Percentiles rank a stretch among this genome's conserved stretches.
phyloP scores from a whole-genome alignment of 2,113 vertebrate genomes.

The Tragelaphus strepsiceros region DNA sequence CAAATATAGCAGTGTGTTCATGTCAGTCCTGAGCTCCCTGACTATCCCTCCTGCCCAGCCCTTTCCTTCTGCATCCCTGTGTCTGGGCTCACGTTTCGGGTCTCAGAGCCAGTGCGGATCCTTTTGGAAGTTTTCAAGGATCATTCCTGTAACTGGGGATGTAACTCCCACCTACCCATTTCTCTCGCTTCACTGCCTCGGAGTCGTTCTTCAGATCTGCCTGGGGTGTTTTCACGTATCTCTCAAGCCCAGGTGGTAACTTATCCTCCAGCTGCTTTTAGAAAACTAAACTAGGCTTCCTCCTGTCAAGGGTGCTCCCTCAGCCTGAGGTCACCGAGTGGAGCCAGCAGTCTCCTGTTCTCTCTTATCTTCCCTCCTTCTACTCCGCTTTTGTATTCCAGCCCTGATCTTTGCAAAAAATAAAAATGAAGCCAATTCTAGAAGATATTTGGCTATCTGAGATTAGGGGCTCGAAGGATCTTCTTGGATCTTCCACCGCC shows the following conservation, averaged over 20 bases:
- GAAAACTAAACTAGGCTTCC: not conserved
- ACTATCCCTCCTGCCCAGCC: not conserved
- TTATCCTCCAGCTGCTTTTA: not conserved
- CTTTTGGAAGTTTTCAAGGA: not conserved
- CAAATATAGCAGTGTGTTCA: not conserved
- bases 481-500: not conserved
- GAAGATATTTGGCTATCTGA: not conserved
- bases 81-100: accelerated
- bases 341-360: not conserved
- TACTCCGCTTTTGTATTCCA: not conserved
- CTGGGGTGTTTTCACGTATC: not conserved
- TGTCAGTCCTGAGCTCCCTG: not conserved
- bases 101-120: accelerated
- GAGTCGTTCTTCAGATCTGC: not conserved
- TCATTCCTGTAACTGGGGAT: accelerated
- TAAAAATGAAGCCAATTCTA: not conserved
- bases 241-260: not conserved
- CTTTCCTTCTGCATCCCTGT: not conserved
- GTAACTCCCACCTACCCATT: not conserved
- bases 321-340: accelerated
- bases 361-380: not conserved
- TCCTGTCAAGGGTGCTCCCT: not conserved
- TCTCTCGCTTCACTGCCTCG: not conserved
- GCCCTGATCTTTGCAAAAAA: not conserved
- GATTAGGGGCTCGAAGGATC: not conserved